Evolutionary conservation across 2,797 vertebrate species (phyloP), one percentile per base, ranked within the genome.

Genomic region (Sebastes kiyomatsui): DNA sequence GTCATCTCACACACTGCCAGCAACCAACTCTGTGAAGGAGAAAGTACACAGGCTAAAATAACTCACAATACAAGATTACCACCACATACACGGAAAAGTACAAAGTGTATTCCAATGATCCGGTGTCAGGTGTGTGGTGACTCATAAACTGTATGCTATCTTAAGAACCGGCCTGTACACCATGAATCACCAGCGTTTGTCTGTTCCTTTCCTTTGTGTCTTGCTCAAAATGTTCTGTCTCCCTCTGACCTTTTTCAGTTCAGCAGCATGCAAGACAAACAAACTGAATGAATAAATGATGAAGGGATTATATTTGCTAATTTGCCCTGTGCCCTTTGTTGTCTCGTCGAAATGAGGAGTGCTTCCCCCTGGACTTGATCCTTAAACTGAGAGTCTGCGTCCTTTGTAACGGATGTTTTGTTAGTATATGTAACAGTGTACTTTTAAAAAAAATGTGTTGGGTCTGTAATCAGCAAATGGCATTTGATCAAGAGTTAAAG

Each of bases 231-330:
- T 74, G 79, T 64, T 68, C 35, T 5, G 0, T 82, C 75, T 85
- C 65, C 25, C 46, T 71, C 67, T 92, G 88, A 92, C 91, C 91
- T 93, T 93, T 90, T 62, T 49, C 56, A n/a, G 59, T 65, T 56
- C 67, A 84, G 84, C 87, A 67, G 68, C 79, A 87, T 62, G 81
- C 72, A 82, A 64, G 67, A 86, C 27, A 72, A 92, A 86, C 79
- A 91, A 87, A 87, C 79, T 10, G 78, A 83, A 89, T 88, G 83
- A 89, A 91, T 89, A 88, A 91, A 87, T 88, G 64, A 90, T 86
- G 78, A 87, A 75, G 27, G 81, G 73, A 88, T 91, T 91, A 89
- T 83, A 88, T 87, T 89, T 90, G 82, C 82, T 90, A 86, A 88
- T 90, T 85, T 84, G 55, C 79, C 67, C 67, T 46, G 62, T 77